These are phyloP conservation scores for Sternarchorhynchus goeldii DNA, from an alignment of 2,797 vertebrate genomes.

Conservation along the genomic window DNA sequence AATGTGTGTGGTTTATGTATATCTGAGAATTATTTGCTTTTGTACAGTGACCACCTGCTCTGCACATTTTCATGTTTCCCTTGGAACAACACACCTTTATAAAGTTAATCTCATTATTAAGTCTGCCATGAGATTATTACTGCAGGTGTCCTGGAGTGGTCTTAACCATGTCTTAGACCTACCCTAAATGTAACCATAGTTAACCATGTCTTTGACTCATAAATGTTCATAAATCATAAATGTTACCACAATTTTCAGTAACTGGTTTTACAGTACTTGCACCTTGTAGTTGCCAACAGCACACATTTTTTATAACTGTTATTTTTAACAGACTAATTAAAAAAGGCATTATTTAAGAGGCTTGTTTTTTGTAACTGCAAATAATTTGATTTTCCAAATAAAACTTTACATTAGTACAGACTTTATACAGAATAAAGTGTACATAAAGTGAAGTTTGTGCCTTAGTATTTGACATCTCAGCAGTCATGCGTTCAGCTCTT, in stretches of 20 bases:
- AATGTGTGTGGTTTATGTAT: too few relatives aligned
- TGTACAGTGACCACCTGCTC: too few relatives aligned
- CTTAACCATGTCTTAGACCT: too few relatives aligned
- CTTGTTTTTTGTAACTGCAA: neutral
- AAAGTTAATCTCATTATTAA: too few relatives aligned
- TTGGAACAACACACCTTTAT: too few relatives aligned
- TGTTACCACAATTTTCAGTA: neutral
- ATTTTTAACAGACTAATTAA: constrained; percentile 1
- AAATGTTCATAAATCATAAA: neutral
- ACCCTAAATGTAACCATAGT: neutral
- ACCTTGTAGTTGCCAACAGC: neutral
- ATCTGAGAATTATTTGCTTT: neutral
- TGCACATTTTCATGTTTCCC: too few relatives aligned
- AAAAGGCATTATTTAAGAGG: neutral
- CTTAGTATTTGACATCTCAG: neutral
- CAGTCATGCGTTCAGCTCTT: neutral
- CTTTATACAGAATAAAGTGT: too few relatives aligned
- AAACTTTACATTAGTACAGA: neutral
- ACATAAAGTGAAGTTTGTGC: neutral
- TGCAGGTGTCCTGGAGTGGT: too few relatives aligned
- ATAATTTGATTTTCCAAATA: neutral
- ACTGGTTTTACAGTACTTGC: neutral
- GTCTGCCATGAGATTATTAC: too few relatives aligned
- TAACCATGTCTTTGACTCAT: too few relatives aligned
- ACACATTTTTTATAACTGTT: neutral